A percentile compares a stretch with the other conserved stretches of the same genome.
Conservation (phyloP, 1,140 invertebrate genomes). For the Caenorhabditis briggsae region DNA sequence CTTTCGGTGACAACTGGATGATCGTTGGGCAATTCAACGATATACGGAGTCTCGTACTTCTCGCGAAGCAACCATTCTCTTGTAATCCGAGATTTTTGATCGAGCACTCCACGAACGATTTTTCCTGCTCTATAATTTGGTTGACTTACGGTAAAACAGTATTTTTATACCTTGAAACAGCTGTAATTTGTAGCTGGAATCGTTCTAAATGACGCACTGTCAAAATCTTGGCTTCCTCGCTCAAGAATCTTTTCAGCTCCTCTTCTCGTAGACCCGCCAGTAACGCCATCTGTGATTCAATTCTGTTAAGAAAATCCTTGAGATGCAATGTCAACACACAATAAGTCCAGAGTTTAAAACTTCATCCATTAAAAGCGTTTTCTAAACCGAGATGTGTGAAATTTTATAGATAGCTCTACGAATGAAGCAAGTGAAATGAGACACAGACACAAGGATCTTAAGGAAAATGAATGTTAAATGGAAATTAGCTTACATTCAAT, state of each 20-base stretch:
- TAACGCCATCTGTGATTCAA: neutral
- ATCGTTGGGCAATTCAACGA: conserved; percentile 12
- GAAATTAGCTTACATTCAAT: too few species aligned
- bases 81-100: conserved; percentile 13
- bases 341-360: neutral
- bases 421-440: conserved; percentile 22
- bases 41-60: conserved; percentile 27
- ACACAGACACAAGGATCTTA: neutral
- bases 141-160: neutral
- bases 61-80: conserved; percentile 22
- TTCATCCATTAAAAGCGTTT: conserved; percentile 16
- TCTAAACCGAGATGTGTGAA: neutral
- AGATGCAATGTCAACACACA: too few species aligned
- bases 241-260: neutral
- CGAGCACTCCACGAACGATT: conserved; percentile 6
- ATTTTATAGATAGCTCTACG: neutral
- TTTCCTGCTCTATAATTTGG: conserved; percentile 1
- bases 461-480: too few species aligned
- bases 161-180: neutral
- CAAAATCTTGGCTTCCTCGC: neutral
- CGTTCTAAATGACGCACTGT: neutral
- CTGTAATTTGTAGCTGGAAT: conserved; percentile 25
- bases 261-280: conserved; percentile 5
- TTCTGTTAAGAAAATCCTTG: neutral
- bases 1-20: conserved; percentile 4